phyloP scores from a whole-genome alignment of 2,113 vertebrate genomes.

The Cyanoderma ruficeps region DNA sequence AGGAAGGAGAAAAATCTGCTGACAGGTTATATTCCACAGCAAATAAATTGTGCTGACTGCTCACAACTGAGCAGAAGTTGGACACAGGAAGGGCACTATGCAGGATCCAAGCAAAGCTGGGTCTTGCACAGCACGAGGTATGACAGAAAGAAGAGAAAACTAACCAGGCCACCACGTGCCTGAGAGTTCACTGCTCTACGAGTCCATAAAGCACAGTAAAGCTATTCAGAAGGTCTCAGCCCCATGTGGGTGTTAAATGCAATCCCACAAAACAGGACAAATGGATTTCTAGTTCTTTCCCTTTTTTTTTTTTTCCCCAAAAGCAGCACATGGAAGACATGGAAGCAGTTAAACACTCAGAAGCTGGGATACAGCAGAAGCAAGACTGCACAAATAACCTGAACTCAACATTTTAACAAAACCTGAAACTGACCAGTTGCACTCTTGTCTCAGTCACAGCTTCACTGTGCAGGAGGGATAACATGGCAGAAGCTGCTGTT shows the following conservation, averaged over 20 bases:
- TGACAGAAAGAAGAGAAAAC: neutral
- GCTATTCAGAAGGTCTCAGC: neutral
- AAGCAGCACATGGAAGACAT: neutral
- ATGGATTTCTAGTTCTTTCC: neutral
- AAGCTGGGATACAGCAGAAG: neutral
- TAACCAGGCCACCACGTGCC: neutral
- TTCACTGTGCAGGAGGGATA: neutral
- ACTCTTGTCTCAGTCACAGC: neutral
- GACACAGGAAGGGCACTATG: neutral
- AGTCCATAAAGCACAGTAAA: neutral
- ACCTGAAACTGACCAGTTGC: neutral
- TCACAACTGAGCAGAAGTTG: neutral
- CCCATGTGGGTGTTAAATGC: rapidly evolving
- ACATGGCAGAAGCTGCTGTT: rapidly evolving
- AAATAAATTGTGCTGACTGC: slow-evolving; percentile 2
- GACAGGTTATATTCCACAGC: neutral
- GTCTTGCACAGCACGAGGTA: neutral
- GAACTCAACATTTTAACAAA: neutral
- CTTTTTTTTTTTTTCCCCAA: neutral
- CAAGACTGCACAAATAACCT: neutral
- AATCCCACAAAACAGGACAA: neutral
- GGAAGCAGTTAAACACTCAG: neutral
- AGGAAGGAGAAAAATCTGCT: slow-evolving; percentile 13
- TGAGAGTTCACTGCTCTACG: neutral
- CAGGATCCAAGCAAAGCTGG: neutral